A percentile compares a stretch with the other conserved stretches of the same genome.
Conservation (phyloP, 2,888 invertebrate genomes). For the Temnothorax ravouxi region DNA sequence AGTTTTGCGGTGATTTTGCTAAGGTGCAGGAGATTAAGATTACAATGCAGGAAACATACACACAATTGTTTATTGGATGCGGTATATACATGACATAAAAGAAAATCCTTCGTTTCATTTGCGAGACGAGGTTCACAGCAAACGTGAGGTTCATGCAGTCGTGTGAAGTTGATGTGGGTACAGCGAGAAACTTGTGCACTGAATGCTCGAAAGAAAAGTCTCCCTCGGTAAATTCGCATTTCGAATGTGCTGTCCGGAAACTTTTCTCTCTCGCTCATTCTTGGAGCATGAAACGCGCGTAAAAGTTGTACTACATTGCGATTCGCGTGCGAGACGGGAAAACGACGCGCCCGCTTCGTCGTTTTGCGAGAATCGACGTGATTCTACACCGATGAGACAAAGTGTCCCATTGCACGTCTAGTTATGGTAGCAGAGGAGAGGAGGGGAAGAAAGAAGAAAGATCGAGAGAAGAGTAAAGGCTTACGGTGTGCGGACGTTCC, state of each 20-base stretch:
- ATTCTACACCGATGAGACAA: conserved; percentile 9
- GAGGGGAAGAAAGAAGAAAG: conserved; percentile 3
- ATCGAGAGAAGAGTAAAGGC: conserved; percentile 65
- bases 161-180: conserved; percentile 19
- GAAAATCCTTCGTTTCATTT: conserved; percentile 55
- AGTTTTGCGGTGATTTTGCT: conserved; percentile 11
- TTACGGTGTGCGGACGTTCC: conserved; percentile 73
- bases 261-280: conserved; percentile 12
- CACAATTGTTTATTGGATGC: conserved; percentile 75
- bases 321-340: not conserved
- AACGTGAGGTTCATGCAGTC: conserved; percentile 66
- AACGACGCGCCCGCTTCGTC: not conserved
- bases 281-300: not conserved
- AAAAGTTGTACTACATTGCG: not conserved
- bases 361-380: not conserved
- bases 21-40: conserved; percentile 63
- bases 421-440: too few species aligned
- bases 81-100: conserved; percentile 69
- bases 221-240: not conserved
- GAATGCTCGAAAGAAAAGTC: conserved; percentile 23
- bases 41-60: conserved; percentile 74
- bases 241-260: not conserved
- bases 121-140: conserved; percentile 51
- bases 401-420: conserved; percentile 11
- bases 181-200: not conserved